Evolutionary conservation across 2,888 invertebrate species (phyloP).

Genomic region (Cylindroiulus punctatus): DNA sequence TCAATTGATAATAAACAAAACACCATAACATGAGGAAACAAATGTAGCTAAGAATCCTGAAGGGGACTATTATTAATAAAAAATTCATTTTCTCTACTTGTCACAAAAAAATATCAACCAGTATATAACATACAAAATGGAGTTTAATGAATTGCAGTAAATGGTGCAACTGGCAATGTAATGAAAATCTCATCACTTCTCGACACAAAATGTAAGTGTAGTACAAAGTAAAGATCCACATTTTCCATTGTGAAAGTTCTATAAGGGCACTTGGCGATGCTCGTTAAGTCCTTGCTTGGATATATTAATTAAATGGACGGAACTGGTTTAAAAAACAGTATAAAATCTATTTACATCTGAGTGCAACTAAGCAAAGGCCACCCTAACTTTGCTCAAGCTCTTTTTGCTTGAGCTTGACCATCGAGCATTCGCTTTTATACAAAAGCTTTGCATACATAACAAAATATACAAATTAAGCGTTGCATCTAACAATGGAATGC

Average conservation of each 20-base stretch:
- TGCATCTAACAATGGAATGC: background rate
- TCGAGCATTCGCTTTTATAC: background rate
- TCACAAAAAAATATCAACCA: background rate
- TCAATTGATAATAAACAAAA: too few relatives aligned
- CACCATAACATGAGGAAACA: too few relatives aligned
- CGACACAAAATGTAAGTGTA: background rate
- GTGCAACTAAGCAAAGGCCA: background rate
- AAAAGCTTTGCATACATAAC: background rate
- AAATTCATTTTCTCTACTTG: too few relatives aligned
- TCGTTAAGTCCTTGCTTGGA: background rate
- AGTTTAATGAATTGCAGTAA: background rate
- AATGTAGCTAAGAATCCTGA: too few relatives aligned
- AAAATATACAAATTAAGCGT: slow-evolving; percentile 3
- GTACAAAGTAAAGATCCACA: background rate
- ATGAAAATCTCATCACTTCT: background rate
- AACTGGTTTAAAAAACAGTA: background rate
- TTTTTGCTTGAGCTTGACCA: background rate
- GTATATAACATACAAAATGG: background rate
- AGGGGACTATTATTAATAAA: too few relatives aligned
- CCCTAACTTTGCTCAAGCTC: background rate
- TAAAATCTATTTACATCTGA: background rate
- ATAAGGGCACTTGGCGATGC: background rate
- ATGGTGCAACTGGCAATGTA: background rate
- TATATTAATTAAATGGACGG: background rate
- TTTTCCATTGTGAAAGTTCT: background rate